Conservation (phyloP, 1,140 invertebrate species). For the Chionoecetes opilio region DNA sequence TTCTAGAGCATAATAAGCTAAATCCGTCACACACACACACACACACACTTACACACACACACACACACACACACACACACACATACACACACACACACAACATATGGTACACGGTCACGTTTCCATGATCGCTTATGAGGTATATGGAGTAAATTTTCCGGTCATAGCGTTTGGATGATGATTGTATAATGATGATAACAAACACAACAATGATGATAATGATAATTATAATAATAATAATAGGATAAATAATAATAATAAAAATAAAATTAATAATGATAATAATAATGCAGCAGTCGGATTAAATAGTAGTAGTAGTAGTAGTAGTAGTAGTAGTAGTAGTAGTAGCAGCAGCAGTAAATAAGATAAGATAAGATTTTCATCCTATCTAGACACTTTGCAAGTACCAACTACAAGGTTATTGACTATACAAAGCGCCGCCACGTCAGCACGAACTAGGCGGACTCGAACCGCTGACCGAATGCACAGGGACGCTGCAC, state of each 20-base stretch:
- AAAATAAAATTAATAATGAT: neutral
- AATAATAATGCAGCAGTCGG: neutral
- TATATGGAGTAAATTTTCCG: conserved; percentile 20
- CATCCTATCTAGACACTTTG: too few species aligned
- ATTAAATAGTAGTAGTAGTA: too few species aligned
- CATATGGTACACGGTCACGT: neutral
- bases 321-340: too few species aligned
- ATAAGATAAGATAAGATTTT: too few species aligned
- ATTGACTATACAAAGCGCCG: too few species aligned
- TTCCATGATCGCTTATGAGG: neutral
- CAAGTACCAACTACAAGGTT: too few species aligned
- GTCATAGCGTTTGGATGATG: neutral
- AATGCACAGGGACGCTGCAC: too few species aligned
- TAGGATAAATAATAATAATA: neutral
- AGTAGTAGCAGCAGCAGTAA: too few species aligned
- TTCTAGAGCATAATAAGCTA: too few species aligned
- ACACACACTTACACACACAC: conserved; percentile 12
- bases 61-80: neutral
- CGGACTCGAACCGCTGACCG: too few species aligned
- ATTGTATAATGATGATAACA: neutral
- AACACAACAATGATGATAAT: neutral
- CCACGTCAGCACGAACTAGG: too few species aligned
- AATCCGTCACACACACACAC: neutral
- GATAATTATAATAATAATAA: neutral
- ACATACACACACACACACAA: neutral